These are phyloP conservation scores for Cetonia aurata DNA, from an alignment of 2,888 invertebrate species.

Conservation along the genomic window DNA sequence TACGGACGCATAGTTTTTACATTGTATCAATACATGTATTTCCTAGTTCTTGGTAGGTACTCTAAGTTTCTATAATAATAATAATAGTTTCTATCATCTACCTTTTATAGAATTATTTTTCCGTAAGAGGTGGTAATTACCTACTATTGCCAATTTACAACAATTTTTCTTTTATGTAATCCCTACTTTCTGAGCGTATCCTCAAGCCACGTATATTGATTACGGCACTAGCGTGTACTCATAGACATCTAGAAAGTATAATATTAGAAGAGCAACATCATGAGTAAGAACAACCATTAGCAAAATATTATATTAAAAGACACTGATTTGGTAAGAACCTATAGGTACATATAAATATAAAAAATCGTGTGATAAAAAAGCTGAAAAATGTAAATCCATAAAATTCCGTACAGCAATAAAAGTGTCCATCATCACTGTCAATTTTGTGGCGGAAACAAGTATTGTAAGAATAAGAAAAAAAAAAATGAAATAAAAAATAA, in stretches of 20 bases:
- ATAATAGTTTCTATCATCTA: too few relatives aligned
- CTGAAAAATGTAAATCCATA: constrained; percentile 25
- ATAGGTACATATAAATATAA: constrained; percentile 10
- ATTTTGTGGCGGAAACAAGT: constrained; percentile 48
- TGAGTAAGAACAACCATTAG: constrained; percentile 42
- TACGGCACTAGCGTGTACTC: constrained; percentile 14
- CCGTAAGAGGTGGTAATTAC: too few relatives aligned
- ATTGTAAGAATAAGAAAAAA: constrained; percentile 59
- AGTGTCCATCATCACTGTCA: constrained; percentile 44
- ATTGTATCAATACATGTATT: too few relatives aligned
- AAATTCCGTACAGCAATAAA: constrained; percentile 38
- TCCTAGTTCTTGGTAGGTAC: too few relatives aligned
- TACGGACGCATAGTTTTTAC: too few relatives aligned
- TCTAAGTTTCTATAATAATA: too few relatives aligned
- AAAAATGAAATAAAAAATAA: constrained; percentile 52
- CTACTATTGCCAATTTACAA: not conserved
- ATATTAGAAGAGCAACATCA: constrained; percentile 19
- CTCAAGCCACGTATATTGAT: not conserved
- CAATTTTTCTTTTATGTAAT: not conserved
- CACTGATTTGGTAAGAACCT: constrained; percentile 29
- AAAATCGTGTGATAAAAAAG: constrained; percentile 36
- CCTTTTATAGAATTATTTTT: too few relatives aligned
- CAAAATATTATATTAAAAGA: constrained; percentile 32
- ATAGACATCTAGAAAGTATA: constrained; percentile 24
- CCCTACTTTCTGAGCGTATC: too few relatives aligned